These are phyloP conservation scores for Philantomba maxwellii DNA, from an alignment of 2,113 vertebrate species.

Conservation along the genomic window DNA sequence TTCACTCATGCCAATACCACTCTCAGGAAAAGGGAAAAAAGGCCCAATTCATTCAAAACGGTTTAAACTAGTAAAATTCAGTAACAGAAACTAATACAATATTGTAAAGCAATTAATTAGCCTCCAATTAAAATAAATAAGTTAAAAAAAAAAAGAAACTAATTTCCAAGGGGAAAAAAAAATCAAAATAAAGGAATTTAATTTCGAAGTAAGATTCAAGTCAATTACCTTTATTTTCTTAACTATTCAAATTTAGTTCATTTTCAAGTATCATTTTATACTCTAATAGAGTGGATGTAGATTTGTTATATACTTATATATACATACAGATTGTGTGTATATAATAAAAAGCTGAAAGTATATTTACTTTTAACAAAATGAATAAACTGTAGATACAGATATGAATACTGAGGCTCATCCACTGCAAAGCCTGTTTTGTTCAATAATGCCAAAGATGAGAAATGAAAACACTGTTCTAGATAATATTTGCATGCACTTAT, in stretches of 20 bases:
- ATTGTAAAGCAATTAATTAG: no score
- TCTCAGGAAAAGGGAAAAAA: not conserved
- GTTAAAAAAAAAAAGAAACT: not conserved
- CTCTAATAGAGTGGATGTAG: not conserved
- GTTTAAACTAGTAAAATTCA: not conserved
- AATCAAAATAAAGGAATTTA: not conserved
- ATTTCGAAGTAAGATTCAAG: not conserved
- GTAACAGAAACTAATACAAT: not conserved
- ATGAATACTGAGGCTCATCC: not conserved
- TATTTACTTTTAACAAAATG: not conserved
- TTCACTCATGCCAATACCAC: not conserved
- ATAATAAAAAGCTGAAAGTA: not conserved
- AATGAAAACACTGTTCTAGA: not conserved
- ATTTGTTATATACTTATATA: not conserved
- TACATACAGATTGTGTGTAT: not conserved
- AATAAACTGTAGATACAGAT: not conserved
- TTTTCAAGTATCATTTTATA: not conserved
- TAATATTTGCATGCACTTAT: not conserved
- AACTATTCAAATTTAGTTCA: not conserved
- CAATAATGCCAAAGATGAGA: not conserved
- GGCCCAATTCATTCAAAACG: not conserved
- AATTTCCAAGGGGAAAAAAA: not conserved
- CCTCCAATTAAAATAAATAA: no score
- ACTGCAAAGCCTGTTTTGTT: not conserved
- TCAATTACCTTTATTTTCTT: conserved; percentile 18